These are phyloP conservation scores for Orchesellides sinensis DNA, from an alignment of 2,888 invertebrate species.

Conservation along the genomic window DNA sequence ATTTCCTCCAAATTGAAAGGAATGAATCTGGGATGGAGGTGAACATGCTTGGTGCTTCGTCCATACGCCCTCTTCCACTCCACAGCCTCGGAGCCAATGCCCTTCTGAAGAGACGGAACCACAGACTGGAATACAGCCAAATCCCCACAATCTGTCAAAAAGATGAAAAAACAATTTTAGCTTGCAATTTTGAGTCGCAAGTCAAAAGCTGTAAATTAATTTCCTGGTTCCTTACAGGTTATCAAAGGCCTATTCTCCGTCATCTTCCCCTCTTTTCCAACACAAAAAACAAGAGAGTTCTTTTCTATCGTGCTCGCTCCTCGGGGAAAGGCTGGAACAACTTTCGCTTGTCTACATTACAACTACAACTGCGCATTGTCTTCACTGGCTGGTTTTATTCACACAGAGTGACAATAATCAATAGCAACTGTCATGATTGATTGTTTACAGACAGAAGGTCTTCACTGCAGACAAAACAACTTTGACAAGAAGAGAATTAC, in stretches of 20 bases:
- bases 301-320: too few relatives aligned
- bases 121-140: slow-evolving; percentile 89
- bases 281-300: too few relatives aligned
- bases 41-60: slow-evolving; percentile 89
- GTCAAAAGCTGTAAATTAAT: not conserved
- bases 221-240: slow-evolving; percentile 70
- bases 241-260: slow-evolving; percentile 75
- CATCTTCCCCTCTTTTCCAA: slow-evolving; percentile 38
- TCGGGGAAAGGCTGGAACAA: too few relatives aligned
- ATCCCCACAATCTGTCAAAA: slow-evolving; percentile 87
- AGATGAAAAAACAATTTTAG: not conserved
- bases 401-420: too few relatives aligned
- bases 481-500: too few relatives aligned
- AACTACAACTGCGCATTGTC: too few relatives aligned
- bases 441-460: too few relatives aligned
- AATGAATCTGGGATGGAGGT: slow-evolving; percentile 78
- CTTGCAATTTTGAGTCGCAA: not conserved
- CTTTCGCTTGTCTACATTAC: too few relatives aligned
- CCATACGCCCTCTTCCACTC: slow-evolving; percentile 96
- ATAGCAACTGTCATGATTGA: too few relatives aligned
- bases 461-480: too few relatives aligned
- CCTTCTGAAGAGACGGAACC: slow-evolving; percentile 86
- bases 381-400: too few relatives aligned
- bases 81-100: slow-evolving; percentile 90
- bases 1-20: slow-evolving; percentile 68